These are phyloP conservation scores for Eupeodes corollae DNA, from an alignment of 1,140 invertebrate species.

Conservation along the genomic window DNA sequence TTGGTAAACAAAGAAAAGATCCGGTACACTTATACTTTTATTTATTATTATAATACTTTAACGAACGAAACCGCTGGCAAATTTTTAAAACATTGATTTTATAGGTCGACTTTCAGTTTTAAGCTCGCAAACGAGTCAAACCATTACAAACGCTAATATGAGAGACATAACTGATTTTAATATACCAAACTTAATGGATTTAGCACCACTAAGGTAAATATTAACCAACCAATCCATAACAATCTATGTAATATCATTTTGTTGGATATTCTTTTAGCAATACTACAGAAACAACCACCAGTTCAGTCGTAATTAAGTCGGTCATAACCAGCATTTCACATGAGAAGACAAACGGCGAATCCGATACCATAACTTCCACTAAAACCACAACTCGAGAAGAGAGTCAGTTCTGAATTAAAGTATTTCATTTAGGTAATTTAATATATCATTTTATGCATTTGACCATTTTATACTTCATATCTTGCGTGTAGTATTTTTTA, in stretches of 20 bases:
- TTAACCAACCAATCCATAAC: neutral
- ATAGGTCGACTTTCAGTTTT: slow-evolving; percentile 35
- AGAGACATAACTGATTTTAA: slow-evolving; percentile 32
- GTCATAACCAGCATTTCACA: slow-evolving; percentile 35
- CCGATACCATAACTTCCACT: slow-evolving; percentile 22
- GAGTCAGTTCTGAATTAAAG: slow-evolving; percentile 23
- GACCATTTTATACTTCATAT: no score
- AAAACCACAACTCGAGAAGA: slow-evolving; percentile 25
- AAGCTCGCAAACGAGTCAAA: slow-evolving; percentile 35
- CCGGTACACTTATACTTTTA: neutral
- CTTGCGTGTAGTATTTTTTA: no score
- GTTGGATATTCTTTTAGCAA: slow-evolving; percentile 16
- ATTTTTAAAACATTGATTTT: neutral
- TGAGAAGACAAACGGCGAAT: slow-evolving; percentile 32
- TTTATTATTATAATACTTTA: no score
- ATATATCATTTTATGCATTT: no score
- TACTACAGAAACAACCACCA: slow-evolving; percentile 30
- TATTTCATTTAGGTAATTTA: no score
- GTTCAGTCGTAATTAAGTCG: slow-evolving; percentile 35
- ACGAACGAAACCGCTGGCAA: no score
- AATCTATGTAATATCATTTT: neutral
- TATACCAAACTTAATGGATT: slow-evolving; percentile 27
- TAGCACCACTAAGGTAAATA: slow-evolving; percentile 23
- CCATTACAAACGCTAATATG: slow-evolving; percentile 25
- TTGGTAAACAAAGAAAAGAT: slow-evolving; percentile 17